phyloP scores from a whole-genome alignment of 1,140 invertebrate species.

The Choristoneura fumiferana region DNA sequence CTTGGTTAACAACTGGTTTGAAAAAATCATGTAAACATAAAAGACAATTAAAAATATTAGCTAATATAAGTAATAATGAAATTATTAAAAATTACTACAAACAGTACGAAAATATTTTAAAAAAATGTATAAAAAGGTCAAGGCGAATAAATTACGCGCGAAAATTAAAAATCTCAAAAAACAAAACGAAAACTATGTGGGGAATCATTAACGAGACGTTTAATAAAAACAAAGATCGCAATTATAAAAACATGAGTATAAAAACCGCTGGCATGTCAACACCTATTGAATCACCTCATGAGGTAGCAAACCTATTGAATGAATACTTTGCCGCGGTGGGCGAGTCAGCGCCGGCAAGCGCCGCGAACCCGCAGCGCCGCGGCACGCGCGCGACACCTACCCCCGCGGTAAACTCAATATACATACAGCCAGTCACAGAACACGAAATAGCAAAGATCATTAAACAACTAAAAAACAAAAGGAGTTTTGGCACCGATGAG shows the following conservation, averaged over 20 bases:
- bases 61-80: neutral
- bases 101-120: conserved; percentile 8
- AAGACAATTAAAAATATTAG: conserved; percentile 6
- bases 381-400: no score
- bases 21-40: conserved; percentile 8
- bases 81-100: neutral
- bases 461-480: no score
- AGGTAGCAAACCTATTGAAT: neutral
- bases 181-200: conserved; percentile 15
- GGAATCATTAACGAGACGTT: neutral
- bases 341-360: neutral
- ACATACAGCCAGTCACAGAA: no score
- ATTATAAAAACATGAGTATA: neutral
- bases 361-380: no score
- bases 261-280: neutral
- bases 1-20: neutral
- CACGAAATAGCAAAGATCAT: no score
- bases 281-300: neutral
- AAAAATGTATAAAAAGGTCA: neutral
- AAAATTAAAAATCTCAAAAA: neutral
- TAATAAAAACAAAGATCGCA: neutral
- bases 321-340: neutral
- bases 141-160: neutral
- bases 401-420: no score
- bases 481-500: no score